Percentiles rank a stretch among this genome's conserved stretches.
Conservation (phyloP, 2,797 vertebrate genomes). For the Schizopygopsis pylzovi region DNA sequence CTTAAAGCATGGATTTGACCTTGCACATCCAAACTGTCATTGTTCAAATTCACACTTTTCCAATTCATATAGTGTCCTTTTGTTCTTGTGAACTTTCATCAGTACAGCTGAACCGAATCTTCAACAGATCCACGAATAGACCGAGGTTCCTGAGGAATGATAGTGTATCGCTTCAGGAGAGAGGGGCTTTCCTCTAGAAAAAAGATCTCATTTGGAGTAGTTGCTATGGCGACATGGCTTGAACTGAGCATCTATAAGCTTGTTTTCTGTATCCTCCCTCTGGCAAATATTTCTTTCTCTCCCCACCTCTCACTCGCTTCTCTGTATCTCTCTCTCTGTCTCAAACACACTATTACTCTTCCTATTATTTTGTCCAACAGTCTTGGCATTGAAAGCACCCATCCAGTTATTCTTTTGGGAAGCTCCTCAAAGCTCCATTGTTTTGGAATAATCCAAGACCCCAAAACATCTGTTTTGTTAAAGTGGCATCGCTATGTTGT, state of each 20-base stretch:
- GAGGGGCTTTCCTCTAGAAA: slow-evolving; percentile 51
- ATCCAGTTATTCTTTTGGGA: background rate
- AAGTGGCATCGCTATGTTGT: background rate
- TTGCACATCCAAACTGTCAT: background rate
- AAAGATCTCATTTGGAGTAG: slow-evolving; percentile 53
- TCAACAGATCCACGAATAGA: background rate
- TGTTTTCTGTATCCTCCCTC: slow-evolving; percentile 58
- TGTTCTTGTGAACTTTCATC: background rate
- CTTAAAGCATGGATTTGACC: slow-evolving; percentile 9
- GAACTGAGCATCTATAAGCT: slow-evolving; percentile 70
- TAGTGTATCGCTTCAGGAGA: background rate
- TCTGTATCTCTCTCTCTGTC: slow-evolving; percentile 27
- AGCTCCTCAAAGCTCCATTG: background rate
- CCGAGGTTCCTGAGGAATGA: slow-evolving; percentile 6
- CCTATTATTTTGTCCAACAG: background rate
- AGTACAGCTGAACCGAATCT: background rate
- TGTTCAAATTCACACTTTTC: background rate
- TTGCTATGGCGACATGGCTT: slow-evolving; percentile 80
- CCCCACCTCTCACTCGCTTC: slow-evolving; percentile 48
- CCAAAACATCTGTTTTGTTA: background rate
- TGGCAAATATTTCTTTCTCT: slow-evolving; percentile 41
- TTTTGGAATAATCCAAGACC: background rate
- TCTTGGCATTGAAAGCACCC: too few relatives aligned
- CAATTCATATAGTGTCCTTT: background rate
- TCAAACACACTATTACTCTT: slow-evolving; percentile 17